Evolutionary conservation across 2,888 invertebrate species (phyloP).

Genomic region (Tenthredo notha): DNA sequence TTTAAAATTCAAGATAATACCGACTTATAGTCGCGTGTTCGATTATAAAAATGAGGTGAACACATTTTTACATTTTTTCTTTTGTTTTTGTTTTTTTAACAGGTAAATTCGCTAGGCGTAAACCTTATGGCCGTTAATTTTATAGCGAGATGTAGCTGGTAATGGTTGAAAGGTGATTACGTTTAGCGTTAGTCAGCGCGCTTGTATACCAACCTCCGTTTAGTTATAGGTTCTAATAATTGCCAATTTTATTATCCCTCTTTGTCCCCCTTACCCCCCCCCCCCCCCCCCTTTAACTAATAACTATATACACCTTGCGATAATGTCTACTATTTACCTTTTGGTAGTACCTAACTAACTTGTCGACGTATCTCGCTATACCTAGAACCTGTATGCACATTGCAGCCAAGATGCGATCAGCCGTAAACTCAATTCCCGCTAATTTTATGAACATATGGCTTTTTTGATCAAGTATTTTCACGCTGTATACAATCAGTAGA

Average conservation of each 20-base stretch:
- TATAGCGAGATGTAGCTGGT: neutral
- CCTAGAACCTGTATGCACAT: neutral
- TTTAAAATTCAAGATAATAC: neutral
- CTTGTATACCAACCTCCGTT: conserved; percentile 49
- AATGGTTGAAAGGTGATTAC: conserved; percentile 5
- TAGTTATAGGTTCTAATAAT: conserved; percentile 73
- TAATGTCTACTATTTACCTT: conserved; percentile 10
- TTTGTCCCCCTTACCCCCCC: neutral
- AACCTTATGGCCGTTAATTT: conserved; percentile 35
- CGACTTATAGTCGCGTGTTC: neutral
- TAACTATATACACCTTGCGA: conserved; percentile 15
- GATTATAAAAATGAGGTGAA: neutral
- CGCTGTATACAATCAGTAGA: neutral
- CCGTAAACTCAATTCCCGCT: neutral
- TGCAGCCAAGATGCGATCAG: neutral
- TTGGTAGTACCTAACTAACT: neutral
- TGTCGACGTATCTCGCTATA: neutral
- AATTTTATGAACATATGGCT: neutral
- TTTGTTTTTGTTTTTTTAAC: neutral
- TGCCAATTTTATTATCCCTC: conserved; percentile 69
- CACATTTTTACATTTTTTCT: neutral
- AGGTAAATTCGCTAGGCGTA: neutral
- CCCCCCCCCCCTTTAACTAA: neutral
- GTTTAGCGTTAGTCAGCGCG: conserved; percentile 19
- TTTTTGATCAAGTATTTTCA: neutral